These are phyloP conservation scores for Oreochromis tanganicae DNA, from an alignment of 2,113 vertebrate genomes.

Conservation along the genomic window DNA sequence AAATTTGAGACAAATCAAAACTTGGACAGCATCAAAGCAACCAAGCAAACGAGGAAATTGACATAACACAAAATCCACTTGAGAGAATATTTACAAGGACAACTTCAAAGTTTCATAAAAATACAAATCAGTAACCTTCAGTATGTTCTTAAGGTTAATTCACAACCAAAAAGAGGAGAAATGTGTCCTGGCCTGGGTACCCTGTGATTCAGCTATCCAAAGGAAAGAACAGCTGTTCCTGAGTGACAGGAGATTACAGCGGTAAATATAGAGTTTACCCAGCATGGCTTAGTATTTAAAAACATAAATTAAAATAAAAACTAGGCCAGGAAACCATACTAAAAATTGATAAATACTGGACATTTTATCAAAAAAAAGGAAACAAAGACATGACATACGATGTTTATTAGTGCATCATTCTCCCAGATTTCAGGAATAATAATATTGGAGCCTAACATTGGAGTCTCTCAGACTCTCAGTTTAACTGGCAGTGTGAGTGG, in stretches of 20 bases:
- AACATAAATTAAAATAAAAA: fast-evolving
- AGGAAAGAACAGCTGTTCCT: not conserved
- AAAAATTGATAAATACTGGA: fast-evolving
- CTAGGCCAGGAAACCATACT: not conserved
- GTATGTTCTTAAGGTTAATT: not conserved
- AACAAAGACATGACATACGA: fast-evolving
- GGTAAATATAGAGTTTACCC: not conserved
- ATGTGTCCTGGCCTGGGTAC: not conserved
- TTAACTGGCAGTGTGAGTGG: not conserved
- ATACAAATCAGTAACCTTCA: not conserved
- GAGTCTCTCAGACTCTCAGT: not conserved
- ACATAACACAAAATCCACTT: not conserved
- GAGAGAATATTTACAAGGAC: not conserved
- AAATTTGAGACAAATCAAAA: not conserved
- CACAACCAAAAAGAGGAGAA: not conserved
- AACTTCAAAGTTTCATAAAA: not conserved
- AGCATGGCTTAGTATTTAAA: not conserved
- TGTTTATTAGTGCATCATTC: not conserved
- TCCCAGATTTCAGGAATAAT: not conserved
- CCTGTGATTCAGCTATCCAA: not conserved
- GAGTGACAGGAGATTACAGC: not conserved
- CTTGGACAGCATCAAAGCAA: not conserved
- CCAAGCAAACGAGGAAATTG: not conserved
- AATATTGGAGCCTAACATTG: not conserved
- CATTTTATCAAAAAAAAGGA: not conserved